Percentiles rank a stretch among this genome's conserved stretches.
Conservation (phyloP, 2,797 vertebrate genomes). For the Rhinichthys osculus region DNA sequence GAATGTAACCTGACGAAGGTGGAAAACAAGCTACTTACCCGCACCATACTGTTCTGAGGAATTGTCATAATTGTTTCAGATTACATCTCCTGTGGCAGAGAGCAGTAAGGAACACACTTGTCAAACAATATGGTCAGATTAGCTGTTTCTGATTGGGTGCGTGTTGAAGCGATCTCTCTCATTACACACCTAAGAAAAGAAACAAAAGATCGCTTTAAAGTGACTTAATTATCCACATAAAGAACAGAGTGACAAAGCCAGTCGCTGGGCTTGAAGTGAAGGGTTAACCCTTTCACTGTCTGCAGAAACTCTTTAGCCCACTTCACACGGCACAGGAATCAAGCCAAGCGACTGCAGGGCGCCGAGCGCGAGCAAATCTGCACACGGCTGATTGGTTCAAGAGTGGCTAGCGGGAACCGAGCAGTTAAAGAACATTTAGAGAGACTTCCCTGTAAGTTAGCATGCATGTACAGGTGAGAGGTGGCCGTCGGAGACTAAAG, state of each 20-base stretch:
- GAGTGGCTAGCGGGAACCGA: conserved; percentile 24
- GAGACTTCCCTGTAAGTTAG: conserved; percentile 19
- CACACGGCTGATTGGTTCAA: conserved; percentile 32
- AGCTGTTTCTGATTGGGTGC: conserved; percentile 84
- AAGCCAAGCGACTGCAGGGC: conserved; percentile 67
- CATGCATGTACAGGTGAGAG: not conserved
- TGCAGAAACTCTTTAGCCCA: conserved; percentile 67
- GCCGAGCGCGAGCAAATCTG: conserved; percentile 22
- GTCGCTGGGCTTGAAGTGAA: conserved; percentile 70
- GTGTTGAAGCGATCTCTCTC: conserved; percentile 79
- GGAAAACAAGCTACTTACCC: conserved; percentile 76
- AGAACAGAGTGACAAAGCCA: conserved; percentile 75
- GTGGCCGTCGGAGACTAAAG: not conserved
- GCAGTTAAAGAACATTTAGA: conserved; percentile 4
- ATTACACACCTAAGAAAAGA: conserved; percentile 81
- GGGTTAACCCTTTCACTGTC: conserved; percentile 77
- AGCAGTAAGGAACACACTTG: conserved; percentile 79
- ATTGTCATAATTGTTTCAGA: conserved; percentile 84
- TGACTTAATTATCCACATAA: conserved; percentile 80
- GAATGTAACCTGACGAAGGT: conserved; percentile 78
- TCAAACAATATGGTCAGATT: conserved; percentile 86
- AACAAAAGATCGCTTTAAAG: conserved; percentile 76
- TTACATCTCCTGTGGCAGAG: conserved; percentile 79
- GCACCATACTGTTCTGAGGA: conserved; percentile 81
- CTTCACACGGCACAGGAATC: conserved; percentile 73